A percentile compares a stretch with the other conserved stretches of the same genome.
phyloP scores from a whole-genome alignment of 2,888 invertebrate species.

The Blomia tropicalis region DNA sequence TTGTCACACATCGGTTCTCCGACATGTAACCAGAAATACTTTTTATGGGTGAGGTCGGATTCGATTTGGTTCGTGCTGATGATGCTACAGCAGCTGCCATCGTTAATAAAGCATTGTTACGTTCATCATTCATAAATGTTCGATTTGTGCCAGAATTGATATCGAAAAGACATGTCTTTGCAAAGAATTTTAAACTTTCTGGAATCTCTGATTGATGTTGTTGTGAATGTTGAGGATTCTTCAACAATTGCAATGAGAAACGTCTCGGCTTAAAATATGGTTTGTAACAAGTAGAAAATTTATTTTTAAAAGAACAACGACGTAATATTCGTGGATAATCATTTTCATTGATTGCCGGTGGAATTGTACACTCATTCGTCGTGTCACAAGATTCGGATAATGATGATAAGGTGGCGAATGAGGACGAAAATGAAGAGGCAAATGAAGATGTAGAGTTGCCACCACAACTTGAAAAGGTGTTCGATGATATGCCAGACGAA shows the following conservation, averaged over 20 bases:
- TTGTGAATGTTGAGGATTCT: too few species aligned
- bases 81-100: not conserved
- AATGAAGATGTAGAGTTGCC: not conserved
- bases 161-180: not conserved
- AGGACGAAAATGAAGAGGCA: conserved; percentile 21
- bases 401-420: conserved; percentile 22
- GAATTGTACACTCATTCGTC: not conserved
- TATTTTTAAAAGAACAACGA: conserved; percentile 4
- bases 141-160: not conserved
- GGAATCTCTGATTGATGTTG: not conserved
- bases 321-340: conserved; percentile 14
- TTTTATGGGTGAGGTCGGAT: conserved; percentile 9
- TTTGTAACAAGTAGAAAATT: conserved; percentile 5
- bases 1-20: not conserved
- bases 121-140: not conserved
- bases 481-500: conserved; percentile 8
- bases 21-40: not conserved
- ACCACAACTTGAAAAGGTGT: not conserved
- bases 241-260: conserved; percentile 1
- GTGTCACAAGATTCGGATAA: conserved; percentile 22
- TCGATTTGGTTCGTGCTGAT: too few species aligned
- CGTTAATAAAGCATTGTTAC: not conserved
- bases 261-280: conserved; percentile 7
- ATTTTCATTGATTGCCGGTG: not conserved
- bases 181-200: not conserved